Evolutionary conservation across 1,140 invertebrate genomes (phyloP).

Genomic region (Drosophila burlai): DNA sequence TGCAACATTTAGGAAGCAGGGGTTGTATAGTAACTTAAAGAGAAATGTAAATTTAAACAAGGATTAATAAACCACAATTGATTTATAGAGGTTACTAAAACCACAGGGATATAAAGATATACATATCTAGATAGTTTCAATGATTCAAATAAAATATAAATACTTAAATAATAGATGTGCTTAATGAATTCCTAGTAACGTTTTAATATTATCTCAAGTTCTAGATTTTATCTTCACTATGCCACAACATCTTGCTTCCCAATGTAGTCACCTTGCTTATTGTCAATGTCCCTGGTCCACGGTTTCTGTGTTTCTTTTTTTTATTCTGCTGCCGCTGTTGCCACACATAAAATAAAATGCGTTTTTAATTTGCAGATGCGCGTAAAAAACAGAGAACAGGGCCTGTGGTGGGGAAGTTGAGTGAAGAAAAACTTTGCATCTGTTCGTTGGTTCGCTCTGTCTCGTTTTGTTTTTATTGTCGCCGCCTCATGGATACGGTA

Average conservation of each 20-base stretch:
- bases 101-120: no score
- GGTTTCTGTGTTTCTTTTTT: conserved; percentile 11
- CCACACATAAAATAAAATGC: conserved; percentile 79
- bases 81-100: neutral
- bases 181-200: neutral
- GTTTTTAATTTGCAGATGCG: conserved; percentile 84
- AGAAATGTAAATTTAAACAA: neutral
- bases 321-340: conserved; percentile 19
- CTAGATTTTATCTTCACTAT: neutral
- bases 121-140: neutral
- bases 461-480: conserved; percentile 73
- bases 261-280: conserved; percentile 59
- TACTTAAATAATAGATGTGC: no score
- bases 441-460: conserved; percentile 35
- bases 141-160: neutral
- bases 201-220: neutral
- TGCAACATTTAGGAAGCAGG: conserved; percentile 25
- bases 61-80: neutral
- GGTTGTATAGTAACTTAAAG: neutral
- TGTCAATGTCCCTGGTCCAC: conserved; percentile 59
- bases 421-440: conserved; percentile 54
- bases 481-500: conserved; percentile 54
- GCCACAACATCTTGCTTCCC: neutral
- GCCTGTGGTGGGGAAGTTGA: conserved; percentile 6
- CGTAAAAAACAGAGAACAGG: conserved; percentile 54